Evolutionary conservation across 2,113 vertebrate species (phyloP).

Genomic region (Sceloporus undulatus): DNA sequence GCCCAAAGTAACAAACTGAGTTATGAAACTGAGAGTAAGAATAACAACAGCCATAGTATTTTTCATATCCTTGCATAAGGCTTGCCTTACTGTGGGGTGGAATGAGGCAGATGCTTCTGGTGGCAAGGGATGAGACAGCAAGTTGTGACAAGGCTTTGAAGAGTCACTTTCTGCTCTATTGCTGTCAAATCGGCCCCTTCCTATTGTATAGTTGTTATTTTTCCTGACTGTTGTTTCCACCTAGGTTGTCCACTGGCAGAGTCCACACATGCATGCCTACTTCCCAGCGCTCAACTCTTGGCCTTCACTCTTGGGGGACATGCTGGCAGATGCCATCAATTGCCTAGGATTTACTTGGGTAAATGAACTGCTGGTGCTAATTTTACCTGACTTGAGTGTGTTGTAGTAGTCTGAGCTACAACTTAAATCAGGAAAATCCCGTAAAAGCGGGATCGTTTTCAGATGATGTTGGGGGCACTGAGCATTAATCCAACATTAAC

Average conservation of each 20-base stretch:
- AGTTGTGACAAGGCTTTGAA: background rate
- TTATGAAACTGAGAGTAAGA: background rate
- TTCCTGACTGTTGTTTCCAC: conserved; percentile 33
- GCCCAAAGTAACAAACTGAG: background rate
- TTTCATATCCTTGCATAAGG: background rate
- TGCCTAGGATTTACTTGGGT: conserved; percentile 99
- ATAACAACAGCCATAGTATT: background rate
- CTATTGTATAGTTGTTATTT: background rate
- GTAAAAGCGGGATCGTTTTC: too few species aligned
- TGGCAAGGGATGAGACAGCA: background rate
- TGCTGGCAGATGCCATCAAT: conserved; percentile 97
- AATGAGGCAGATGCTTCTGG: background rate
- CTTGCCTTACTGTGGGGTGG: background rate
- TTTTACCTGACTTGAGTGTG: background rate
- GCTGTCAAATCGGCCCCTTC: background rate
- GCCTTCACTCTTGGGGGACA: conserved; percentile 96
- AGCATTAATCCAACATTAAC: too few species aligned
- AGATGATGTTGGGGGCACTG: too few species aligned
- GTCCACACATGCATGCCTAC: conserved; percentile 97
- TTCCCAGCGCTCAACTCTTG: conserved; percentile 94
- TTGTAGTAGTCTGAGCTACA: too few species aligned
- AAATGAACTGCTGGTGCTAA: conserved; percentile 45
- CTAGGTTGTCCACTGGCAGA: conserved; percentile 98
- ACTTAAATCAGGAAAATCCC: background rate
- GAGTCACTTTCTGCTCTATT: background rate